Conservation (phyloP, 2,797 vertebrate species). For the Ispidina lecontei region DNA sequence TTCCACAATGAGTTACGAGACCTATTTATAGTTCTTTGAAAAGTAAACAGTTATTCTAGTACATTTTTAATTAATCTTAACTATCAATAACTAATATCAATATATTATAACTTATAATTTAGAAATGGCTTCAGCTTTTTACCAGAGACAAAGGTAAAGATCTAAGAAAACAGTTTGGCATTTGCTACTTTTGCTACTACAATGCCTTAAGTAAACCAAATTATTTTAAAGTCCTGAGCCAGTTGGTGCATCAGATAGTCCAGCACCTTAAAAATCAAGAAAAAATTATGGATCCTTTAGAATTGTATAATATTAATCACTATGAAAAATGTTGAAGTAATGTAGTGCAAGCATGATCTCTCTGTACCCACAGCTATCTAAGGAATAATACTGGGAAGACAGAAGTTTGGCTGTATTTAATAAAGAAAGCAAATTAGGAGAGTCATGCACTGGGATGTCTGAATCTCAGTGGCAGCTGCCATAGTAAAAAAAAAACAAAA, state of each 20-base stretch:
- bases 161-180: neutral
- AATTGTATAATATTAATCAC: neutral
- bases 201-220: neutral
- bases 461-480: constrained; percentile 65
- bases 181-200: neutral
- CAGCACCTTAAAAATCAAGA: neutral
- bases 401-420: constrained; percentile 50
- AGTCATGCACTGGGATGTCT: constrained; percentile 25
- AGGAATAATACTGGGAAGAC: constrained; percentile 1
- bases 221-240: neutral
- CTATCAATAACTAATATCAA: neutral
- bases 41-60: neutral
- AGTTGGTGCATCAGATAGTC: neutral
- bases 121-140: neutral
- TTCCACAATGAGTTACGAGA: neutral
- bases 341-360: neutral
- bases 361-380: neutral
- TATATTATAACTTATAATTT: neutral
- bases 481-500: neutral
- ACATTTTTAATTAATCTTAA: neutral
- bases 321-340: constrained; percentile 13
- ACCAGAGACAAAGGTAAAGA: neutral
- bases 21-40: neutral
- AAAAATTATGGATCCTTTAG: neutral
- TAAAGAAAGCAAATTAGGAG: constrained; percentile 64